Evolutionary conservation across 2,797 vertebrate species (phyloP), one percentile per base, ranked within the genome.

Genomic region (Zonotrichia albicollis): DNA sequence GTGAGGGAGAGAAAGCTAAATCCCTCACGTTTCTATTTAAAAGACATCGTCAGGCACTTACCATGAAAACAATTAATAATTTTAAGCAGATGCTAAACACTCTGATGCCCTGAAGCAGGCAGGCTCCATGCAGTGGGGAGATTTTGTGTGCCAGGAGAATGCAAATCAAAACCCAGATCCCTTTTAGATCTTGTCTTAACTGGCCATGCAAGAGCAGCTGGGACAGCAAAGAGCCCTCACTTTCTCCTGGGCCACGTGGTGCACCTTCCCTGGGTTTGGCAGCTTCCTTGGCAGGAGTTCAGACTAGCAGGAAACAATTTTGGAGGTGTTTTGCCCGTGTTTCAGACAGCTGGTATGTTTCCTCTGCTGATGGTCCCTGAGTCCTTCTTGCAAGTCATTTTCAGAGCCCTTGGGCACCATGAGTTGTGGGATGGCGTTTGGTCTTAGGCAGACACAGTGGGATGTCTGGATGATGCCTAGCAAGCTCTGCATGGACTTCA

Each of bases 51-150:
- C 67, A 61, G 27, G 26, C 9, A 3, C 51, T 83, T 75, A 54
- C 27, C 66, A 38, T 27, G 51, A 64, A 81, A 95, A 58, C 53
- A 84, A 79, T 73, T 87, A 77, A 61, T 48, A 55, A 43, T 68
- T 78, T 90, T 53, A 86, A 88, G 66, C 77, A 93, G 81, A 84
- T 90, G 40, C 66, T 79, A 46, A 76, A 30, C 18, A 21, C 14
- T 14, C 23, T 11, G 6, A 20, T 91, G 78, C 73, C 72, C 76
- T 86, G 77, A 93, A 80, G 73, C 48, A 61, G 17, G 26, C 0
- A 0, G 0, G 23, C 34, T 89, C 22, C 3, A 0, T 82, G 48
- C 48, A 50, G 34, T 1, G 2, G 64, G 45, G 20, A 79, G 40
- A 50, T 57, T 48, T 54, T 60, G 26, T 92, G 42, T 82, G 60